Evolutionary conservation across 2,113 vertebrate genomes (phyloP), one percentile per base, ranked within the genome.

Genomic region (Nasalis larvatus): DNA sequence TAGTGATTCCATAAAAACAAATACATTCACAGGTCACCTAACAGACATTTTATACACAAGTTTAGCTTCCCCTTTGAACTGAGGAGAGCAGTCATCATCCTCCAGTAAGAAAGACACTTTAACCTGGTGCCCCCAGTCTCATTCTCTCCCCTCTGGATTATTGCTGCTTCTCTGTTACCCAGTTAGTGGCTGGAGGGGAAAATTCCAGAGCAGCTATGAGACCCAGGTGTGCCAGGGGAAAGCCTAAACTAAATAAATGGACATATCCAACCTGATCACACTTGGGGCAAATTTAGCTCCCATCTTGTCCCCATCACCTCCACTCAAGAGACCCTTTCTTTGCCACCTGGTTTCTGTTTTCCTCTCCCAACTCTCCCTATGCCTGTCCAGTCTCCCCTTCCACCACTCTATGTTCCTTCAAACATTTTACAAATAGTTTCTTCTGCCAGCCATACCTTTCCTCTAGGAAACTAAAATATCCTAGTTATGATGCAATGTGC

Each of bases 1-100:
- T 92, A 0, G 73, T 95, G 91, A 86, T 25, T 93, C n/a, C 21
- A 40, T 56, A 86, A 49, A 96, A 94, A 52, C 88, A 63, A 80
- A 58, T 52, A 54, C n/a, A 5, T 52, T 52, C 49, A 71, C 52
- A 92, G 21, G 90, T 17, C 78, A 14, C 49, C 47, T 74, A 76
- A 40, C 0, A 85, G 20, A 71, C 96, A 90, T 66, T 87, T 30
- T 68, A 87, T 56, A 90, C 54, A 8, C 32, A 89, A 68, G 11
- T 63, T 71, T 73, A 47, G 37, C 68, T 93, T 84, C 17, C n/a
- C 20, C 56, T 84, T 35, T 73, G 71, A 87, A 76, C 32, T 90
- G 49, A 60, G 30, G 27, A 69, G 88, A 85, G 60, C 5, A 71
- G 27, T 71, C 12, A 27, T 20, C 40, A 66, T 74, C 16, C 32